Base-by-base conservation (phyloP, 92 coral and sea anemone genomes). In the Zoanthus sociatus region DNA sequence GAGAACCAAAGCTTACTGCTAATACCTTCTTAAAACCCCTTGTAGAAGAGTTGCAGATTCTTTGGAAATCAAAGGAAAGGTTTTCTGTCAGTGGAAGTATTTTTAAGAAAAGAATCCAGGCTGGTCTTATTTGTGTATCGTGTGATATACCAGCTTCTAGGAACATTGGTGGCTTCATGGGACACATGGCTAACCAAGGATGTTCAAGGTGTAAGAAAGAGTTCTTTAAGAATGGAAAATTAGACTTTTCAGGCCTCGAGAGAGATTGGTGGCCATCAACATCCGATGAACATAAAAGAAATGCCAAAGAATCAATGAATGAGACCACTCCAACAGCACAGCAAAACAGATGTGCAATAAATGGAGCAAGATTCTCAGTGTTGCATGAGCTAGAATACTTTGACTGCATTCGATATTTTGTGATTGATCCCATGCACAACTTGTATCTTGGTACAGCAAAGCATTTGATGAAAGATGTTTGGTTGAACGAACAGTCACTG, bases 131-230 rank as follows among this genome's bases (percentile, higher is more conserved):
- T 32, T 92, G 93, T 90, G 88, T 92, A 9, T 68, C 95, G 42
- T 92, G 93, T 76, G 95, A 90, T 45, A 89, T 92, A 7, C 94
- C 93, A 37, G 93, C 94, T 9, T 61, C 86, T n/a, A 87, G 95
- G 68, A 92, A 92, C 74, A 87, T 90, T 12, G 93, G 83, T 48
- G 93, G 93, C 1, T 90, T 92, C 70, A 71, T 92, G 84, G 90
- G 95, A 17, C 95, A 92, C 77, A 92, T 89, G 88, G 91, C 95
- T 45, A 77, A 78, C 32, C 90, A 87, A 69, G 95, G 95, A 1
- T 92, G 95, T 73, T 90, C 87, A 0, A 26, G 87, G 4, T 92
- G 95, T 44, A 90, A 84, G 81, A 87, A 77, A 58, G 16, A 55
- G 0, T 90, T 92, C 84, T 54, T 7, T 71, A 58, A 71, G 37